Evolutionary conservation across 2,888 invertebrate species (phyloP).

Genomic region (Amiota minor): DNA sequence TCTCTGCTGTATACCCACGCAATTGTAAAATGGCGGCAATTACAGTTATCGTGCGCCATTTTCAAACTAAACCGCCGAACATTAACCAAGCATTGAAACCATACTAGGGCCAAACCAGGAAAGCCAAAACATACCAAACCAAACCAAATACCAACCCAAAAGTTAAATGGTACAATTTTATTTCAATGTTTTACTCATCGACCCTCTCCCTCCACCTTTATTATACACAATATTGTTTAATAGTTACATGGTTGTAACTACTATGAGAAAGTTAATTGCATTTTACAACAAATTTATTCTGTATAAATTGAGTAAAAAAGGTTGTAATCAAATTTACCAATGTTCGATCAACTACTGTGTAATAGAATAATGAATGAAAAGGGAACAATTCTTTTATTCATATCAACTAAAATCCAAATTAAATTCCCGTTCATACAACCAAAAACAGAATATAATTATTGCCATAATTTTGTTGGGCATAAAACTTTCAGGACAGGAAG

Average conservation of each 20-base stretch:
- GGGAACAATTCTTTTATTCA: too few species aligned
- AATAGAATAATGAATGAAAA: too few species aligned
- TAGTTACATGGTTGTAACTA: too few species aligned
- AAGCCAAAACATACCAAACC: not conserved
- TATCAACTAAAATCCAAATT: too few species aligned
- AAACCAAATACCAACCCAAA: conserved; percentile 14
- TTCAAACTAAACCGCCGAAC: not conserved
- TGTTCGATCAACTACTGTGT: not conserved
- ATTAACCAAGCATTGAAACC: not conserved
- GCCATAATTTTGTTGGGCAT: too few species aligned
- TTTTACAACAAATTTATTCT: conserved; percentile 6
- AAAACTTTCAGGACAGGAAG: too few species aligned
- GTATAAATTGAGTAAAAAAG: conserved; percentile 11
- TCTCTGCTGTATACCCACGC: conserved; percentile 27
- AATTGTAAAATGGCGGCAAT: conserved; percentile 52
- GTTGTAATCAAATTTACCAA: conserved; percentile 16
- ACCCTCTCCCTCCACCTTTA: not conserved
- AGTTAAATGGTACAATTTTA: not conserved
- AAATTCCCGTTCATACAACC: too few species aligned
- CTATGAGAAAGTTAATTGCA: conserved; percentile 20
- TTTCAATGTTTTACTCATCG: not conserved
- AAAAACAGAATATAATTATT: too few species aligned
- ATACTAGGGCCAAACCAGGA: not conserved
- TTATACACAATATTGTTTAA: not conserved
- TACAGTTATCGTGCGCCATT: conserved; percentile 42